Evolutionary conservation across 2,113 vertebrate species (phyloP).

Genomic region (Plecotus auritus): DNA sequence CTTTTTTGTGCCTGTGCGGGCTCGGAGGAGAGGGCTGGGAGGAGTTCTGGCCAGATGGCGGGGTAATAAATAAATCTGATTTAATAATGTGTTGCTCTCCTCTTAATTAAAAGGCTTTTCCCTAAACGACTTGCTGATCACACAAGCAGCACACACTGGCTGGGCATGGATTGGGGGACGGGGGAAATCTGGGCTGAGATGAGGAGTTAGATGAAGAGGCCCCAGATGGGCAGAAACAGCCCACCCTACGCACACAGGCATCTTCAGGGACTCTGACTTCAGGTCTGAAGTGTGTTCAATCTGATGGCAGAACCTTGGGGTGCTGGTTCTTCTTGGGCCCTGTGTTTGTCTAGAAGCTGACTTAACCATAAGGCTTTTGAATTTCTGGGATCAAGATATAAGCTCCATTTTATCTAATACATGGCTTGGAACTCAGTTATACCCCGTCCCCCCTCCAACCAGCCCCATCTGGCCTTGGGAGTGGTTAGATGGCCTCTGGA

Average conservation of each 20-base stretch:
- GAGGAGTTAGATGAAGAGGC: neutral
- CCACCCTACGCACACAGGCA: neutral
- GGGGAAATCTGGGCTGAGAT: neutral
- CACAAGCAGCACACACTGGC: neutral
- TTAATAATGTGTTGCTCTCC: conserved; percentile 67
- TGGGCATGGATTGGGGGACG: neutral
- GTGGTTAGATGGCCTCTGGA: neutral
- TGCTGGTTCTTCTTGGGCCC: neutral
- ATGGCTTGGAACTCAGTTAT: neutral
- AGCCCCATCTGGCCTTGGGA: neutral
- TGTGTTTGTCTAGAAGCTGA: neutral
- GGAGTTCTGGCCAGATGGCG: conserved; percentile 58
- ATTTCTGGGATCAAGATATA: neutral
- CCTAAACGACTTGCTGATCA: conserved; percentile 59
- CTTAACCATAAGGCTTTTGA: neutral
- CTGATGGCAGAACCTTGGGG: neutral
- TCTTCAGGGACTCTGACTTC: neutral
- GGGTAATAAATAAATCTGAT: conserved; percentile 63
- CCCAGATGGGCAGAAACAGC: neutral
- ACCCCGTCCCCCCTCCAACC: neutral
- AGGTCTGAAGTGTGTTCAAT: neutral
- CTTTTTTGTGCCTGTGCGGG: neutral
- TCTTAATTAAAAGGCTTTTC: conserved; percentile 73
- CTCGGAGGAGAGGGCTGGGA: neutral
- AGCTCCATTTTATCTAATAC: neutral